Evolutionary conservation across 2,888 invertebrate species (phyloP).

Genomic region (Microctonus brassicae): DNA sequence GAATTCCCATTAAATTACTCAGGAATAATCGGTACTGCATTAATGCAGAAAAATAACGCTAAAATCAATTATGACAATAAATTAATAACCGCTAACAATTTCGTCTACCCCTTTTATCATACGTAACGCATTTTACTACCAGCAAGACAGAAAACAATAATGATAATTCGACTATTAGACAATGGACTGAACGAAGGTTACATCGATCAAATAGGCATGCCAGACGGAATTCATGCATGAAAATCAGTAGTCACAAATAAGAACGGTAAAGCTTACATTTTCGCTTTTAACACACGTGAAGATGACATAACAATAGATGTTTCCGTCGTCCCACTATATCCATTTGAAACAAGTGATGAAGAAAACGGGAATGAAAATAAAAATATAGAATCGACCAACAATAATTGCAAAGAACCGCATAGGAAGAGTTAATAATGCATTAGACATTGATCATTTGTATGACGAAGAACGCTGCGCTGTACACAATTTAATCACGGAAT

Average conservation of each 20-base stretch:
- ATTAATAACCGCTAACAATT: background rate
- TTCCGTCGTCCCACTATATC: slow-evolving; percentile 33
- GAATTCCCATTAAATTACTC: slow-evolving; percentile 21
- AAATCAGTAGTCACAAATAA: no score
- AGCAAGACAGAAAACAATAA: slow-evolving; percentile 13
- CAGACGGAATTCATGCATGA: no score
- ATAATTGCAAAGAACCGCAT: background rate
- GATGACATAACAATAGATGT: slow-evolving; percentile 20
- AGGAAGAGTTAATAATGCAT: background rate
- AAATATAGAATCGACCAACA: background rate
- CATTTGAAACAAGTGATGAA: slow-evolving; percentile 35
- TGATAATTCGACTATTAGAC: slow-evolving; percentile 24
- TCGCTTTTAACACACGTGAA: slow-evolving; percentile 21
- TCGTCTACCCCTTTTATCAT: background rate
- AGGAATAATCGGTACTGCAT: slow-evolving; percentile 21
- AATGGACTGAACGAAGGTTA: no score
- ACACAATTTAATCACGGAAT: background rate
- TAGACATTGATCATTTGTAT: slow-evolving; percentile 17
- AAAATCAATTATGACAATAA: slow-evolving; percentile 2
- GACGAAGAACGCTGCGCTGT: slow-evolving; percentile 17
- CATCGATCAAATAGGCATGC: no score
- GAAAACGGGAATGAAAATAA: background rate
- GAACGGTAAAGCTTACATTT: slow-evolving; percentile 26
- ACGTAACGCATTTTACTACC: slow-evolving; percentile 8
- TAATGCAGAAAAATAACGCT: slow-evolving; percentile 2